Evolutionary conservation across 2,113 vertebrate species (phyloP).

Genomic region (Recurvirostra avosetta): DNA sequence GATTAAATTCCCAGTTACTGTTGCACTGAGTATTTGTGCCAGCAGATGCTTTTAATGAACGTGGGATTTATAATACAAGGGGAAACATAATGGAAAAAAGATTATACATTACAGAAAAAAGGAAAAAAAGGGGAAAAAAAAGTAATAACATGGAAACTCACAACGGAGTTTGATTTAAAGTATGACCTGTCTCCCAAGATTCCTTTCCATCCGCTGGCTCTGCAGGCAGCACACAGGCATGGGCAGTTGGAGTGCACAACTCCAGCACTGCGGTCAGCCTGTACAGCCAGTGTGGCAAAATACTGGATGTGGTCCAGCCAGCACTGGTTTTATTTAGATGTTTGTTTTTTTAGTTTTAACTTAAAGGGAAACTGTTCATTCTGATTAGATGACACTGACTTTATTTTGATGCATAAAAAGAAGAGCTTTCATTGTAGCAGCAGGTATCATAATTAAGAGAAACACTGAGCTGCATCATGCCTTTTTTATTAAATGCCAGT

Average conservation of each 20-base stretch:
- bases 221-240: neutral
- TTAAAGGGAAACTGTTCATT: neutral
- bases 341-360: neutral
- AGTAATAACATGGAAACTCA: fast-evolving
- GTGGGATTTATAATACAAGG: neutral
- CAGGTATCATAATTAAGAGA: neutral
- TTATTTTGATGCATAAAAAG: neutral
- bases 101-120: neutral
- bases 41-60: neutral
- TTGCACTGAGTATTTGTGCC: neutral
- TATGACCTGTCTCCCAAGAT: neutral
- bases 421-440: neutral
- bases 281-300: neutral
- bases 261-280: neutral
- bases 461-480: neutral
- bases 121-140: no score
- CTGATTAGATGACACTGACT: neutral
- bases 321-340: neutral
- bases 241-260: fast-evolving
- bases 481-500: neutral
- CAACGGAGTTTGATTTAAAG: neutral
- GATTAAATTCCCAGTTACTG: neutral
- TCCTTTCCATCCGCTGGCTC: neutral
- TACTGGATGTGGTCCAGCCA: fast-evolving
- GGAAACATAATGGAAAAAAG: neutral